Evolutionary conservation across 2,797 vertebrate genomes (phyloP), one percentile per base, ranked within the genome.

Genomic region (Lithobates sylvaticus): DNA sequence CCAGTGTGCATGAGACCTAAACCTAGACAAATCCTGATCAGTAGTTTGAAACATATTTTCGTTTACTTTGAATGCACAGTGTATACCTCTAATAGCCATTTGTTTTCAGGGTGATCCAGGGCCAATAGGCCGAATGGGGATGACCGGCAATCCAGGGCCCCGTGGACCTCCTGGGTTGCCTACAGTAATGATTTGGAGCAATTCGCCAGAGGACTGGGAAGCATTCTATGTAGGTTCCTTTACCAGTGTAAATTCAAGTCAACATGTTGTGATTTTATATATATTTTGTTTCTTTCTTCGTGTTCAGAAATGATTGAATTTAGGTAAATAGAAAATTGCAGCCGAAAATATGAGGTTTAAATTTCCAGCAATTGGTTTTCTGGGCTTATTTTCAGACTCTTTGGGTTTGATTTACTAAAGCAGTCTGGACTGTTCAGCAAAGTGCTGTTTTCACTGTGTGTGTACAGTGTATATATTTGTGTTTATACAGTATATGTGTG

Each of bases 151-250:
- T 3, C 92, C 86, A 0, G 97, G 97, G 29, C 93, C 92, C 16
- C 91, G 89, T 0, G 97, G 97, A 36, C 92, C 91, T 0, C 90
- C 95, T 0, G 97, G 97, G 16, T 89, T 96, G 83, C 97, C 97
- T 13, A 93, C 90, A 5, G 73, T 98, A 4, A 90, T 97, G 89
- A 92, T 97, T 64, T 97, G 96, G 96, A 96, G 90, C 89, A 97
- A 97, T 90, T 96, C 96, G 5, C 90, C 88, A 12, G 97, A 97
- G 79, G 97, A 97, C 76, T 97, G 96, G 97, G 90, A 92, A 34
- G 91, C 88, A 0, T 97, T 98, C 91, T 94, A 84, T 85, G 97
- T 97, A 90, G 90, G 92, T 90, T 9, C 0, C 1, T 21, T 26
- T 34, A 67, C 16, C 16, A 15, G 5, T 12, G n/a, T 67, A 67